Conservation (phyloP, 1,140 invertebrate genomes). For the Trichogramma pretiosum region DNA sequence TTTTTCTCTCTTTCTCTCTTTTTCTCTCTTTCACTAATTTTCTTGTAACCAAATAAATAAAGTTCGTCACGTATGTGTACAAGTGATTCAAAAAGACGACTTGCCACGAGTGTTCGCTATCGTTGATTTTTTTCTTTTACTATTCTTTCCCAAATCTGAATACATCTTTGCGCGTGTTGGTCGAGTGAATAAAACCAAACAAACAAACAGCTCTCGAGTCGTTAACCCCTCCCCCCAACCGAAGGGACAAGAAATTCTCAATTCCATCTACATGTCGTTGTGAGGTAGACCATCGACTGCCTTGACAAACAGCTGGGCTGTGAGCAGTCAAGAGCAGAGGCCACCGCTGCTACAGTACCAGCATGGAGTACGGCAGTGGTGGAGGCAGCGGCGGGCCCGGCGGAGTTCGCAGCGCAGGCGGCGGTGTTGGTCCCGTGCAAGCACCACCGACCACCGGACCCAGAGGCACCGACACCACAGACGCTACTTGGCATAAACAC, state of each 20-base stretch:
- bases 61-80: no score
- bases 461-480: slow-evolving; percentile 42
- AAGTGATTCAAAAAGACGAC: no score
- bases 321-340: no score
- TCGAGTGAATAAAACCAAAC: no score
- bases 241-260: background rate
- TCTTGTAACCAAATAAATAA: no score
- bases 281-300: slow-evolving; percentile 14
- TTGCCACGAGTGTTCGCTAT: no score
- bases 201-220: no score
- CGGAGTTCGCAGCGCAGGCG: slow-evolving; percentile 34
- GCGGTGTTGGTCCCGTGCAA: slow-evolving; percentile 39
- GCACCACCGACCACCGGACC: slow-evolving; percentile 34
- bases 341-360: slow-evolving; percentile 33
- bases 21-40: no score
- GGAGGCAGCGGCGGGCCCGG: slow-evolving; percentile 36
- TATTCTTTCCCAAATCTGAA: no score
- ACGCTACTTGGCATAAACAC: slow-evolving; percentile 44
- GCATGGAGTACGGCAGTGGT: slow-evolving; percentile 36
- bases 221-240: background rate
- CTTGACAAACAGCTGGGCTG: no score
- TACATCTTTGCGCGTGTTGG: background rate
- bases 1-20: no score
- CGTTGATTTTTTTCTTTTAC: no score
- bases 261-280: slow-evolving; percentile 10